Percentiles rank a stretch among this genome's conserved stretches.
Evolutionary conservation across 2,888 invertebrate species (phyloP).

Genomic region (Cerceris rybyensis): DNA sequence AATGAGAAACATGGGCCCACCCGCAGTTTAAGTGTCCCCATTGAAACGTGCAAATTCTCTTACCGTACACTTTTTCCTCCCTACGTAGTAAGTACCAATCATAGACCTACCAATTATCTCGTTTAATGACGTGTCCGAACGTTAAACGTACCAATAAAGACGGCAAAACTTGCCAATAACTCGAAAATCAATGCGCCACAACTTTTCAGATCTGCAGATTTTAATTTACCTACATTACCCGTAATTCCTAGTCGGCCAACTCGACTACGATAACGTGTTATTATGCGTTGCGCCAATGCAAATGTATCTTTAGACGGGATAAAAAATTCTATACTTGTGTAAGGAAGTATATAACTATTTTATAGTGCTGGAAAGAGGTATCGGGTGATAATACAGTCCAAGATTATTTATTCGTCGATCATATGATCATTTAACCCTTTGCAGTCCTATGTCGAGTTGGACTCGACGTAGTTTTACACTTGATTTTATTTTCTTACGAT

Average conservation of each 20-base stretch:
- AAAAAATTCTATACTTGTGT: too few species aligned
- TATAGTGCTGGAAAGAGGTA: too few species aligned
- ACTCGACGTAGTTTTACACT: too few species aligned
- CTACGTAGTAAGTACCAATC: slow-evolving; percentile 37
- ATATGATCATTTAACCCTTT: too few species aligned
- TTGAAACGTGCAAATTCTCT: slow-evolving; percentile 62
- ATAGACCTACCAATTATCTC: slow-evolving; percentile 54
- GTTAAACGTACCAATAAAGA: slow-evolving; percentile 13
- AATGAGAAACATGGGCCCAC: slow-evolving; percentile 65
- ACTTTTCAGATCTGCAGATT: too few species aligned
- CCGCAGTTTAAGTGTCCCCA: slow-evolving; percentile 61
- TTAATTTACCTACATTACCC: too few species aligned
- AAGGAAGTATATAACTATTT: too few species aligned
- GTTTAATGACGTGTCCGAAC: slow-evolving; percentile 22
- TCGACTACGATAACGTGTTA: slow-evolving; percentile 1
- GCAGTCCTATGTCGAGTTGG: too few species aligned
- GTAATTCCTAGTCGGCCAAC: slow-evolving; percentile 5
- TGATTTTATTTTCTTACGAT: too few species aligned
- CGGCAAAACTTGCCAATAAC: background rate
- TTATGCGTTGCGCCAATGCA: background rate
- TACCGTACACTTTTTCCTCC: slow-evolving; percentile 30
- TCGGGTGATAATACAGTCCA: too few species aligned
- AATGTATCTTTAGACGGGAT: background rate
- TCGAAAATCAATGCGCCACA: slow-evolving; percentile 3
- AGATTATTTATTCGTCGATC: too few species aligned